phyloP scores from a whole-genome alignment of 1,140 invertebrate genomes.

The Diprion similis region DNA sequence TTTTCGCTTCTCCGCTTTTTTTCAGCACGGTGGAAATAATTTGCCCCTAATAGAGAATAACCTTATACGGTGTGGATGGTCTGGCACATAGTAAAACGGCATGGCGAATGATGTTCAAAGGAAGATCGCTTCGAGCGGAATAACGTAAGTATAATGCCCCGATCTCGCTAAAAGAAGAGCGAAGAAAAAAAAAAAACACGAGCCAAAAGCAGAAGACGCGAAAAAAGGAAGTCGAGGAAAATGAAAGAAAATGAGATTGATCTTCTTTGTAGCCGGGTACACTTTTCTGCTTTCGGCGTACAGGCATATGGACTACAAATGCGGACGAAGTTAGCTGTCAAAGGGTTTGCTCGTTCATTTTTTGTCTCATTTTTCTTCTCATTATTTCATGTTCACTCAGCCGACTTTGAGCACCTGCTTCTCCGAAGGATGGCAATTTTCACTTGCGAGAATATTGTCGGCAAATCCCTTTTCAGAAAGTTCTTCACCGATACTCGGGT shows the following conservation, averaged over 20 bases:
- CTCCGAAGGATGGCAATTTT: no score
- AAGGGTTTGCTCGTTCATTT: background rate
- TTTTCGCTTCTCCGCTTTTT: background rate
- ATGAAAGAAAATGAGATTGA: background rate
- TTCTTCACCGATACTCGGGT: no score
- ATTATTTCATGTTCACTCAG: background rate
- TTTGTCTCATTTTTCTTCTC: background rate
- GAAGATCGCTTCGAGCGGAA: background rate
- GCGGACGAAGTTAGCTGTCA: background rate
- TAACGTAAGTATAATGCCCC: background rate
- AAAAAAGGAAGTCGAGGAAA: background rate
- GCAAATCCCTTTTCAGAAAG: no score
- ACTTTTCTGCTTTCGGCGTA: background rate
- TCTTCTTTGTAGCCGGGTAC: conserved; percentile 2
- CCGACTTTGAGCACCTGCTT: background rate
- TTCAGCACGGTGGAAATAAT: background rate
- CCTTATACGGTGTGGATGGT: background rate
- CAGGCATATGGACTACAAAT: no score
- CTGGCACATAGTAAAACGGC: background rate
- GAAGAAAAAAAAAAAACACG: background rate
- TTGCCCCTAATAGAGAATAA: background rate
- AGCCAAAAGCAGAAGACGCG: background rate
- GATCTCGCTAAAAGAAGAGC: background rate
- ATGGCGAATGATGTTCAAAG: background rate
- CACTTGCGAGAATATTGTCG: no score